Base-by-base conservation (phyloP, 2,888 invertebrate species). In the Cephus rjabovi region DNA sequence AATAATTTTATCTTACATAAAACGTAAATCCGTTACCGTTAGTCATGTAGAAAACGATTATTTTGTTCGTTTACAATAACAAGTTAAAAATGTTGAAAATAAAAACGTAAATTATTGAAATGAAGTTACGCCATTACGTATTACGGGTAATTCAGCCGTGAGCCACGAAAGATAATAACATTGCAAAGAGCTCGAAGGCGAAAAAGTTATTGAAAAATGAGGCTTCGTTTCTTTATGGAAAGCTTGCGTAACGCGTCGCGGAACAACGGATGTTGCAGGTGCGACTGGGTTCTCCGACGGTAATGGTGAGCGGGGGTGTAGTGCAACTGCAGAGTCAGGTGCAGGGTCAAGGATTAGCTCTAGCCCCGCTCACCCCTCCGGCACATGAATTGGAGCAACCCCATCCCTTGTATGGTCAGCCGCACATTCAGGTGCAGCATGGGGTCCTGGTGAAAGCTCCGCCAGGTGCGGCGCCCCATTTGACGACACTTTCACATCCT, bases 291-390 rank as follows among this genome's bases (percentile, higher is more conserved):
- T 90, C 90, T 12, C 90, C 90, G 73, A 83, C 87, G 78, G 86
- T 86, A 76, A 90, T 90, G 88, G 89, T 88, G 76, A 90, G 89
- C 83, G 78, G 78, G 71, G 89, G 89, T 70, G 84, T 90, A 75
- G 85, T 89, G 76, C 90, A 89, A 77, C 80, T 90, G 34, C 86
- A 88, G 82, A 85, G 84, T 75, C 87, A 88, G 79, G 83, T 87
- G 79, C 86, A 82, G 75, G 80, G 81, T 31, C 87, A 88, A 77
- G 86, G 89, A 6, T 40, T 90, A 40, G 86, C 88, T 4, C 80
- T 90, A 80, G 91, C 91, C 9, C 91, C 94, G 1, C 86, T 95
- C 40, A 94, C 94, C 69, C 95, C 95, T 74, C 95, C 95, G 88
- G 95, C 95, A 34, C 91, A 92, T 68, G 95, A 96, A 77, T 79